Evolutionary conservation across 2,113 vertebrate genomes (phyloP).

Genomic region (Poeciliopsis turrubarensis): DNA sequence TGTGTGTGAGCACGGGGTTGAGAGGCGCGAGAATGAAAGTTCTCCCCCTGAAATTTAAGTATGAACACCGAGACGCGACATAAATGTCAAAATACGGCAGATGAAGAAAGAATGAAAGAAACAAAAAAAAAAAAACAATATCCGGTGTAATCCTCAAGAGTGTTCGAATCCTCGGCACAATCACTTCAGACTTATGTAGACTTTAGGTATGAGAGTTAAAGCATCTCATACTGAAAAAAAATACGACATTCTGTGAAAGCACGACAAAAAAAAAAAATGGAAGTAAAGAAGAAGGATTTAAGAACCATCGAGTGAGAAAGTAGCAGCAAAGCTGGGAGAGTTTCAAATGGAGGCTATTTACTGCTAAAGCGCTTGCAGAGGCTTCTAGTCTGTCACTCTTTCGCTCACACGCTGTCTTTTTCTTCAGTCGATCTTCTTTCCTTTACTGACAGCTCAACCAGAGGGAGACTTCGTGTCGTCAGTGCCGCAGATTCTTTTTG

Average conservation of each 20-base stretch:
- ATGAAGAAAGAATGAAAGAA: background rate
- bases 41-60: too few relatives aligned
- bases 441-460: conserved; percentile 29
- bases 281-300: background rate
- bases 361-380: background rate
- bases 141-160: conserved; percentile 18
- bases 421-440: background rate
- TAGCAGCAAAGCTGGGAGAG: background rate
- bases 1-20: too few relatives aligned
- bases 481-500: conserved; percentile 27
- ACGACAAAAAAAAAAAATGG: background rate
- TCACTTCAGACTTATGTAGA: conserved; percentile 18
- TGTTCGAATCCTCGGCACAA: conserved; percentile 17
- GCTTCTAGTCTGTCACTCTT: background rate
- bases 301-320: background rate
- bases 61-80: too few relatives aligned
- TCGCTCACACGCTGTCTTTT: background rate
- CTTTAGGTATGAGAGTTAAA: background rate
- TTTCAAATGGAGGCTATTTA: background rate
- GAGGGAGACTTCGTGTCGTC: conserved; percentile 29
- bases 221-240: conserved; percentile 26
- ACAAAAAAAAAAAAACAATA: background rate
- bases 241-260: conserved; percentile 6
- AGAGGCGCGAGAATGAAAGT: too few relatives aligned
- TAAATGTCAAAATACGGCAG: too few relatives aligned